Base-by-base conservation (phyloP, 2,113 vertebrate species). In the Chaetops frenatus region DNA sequence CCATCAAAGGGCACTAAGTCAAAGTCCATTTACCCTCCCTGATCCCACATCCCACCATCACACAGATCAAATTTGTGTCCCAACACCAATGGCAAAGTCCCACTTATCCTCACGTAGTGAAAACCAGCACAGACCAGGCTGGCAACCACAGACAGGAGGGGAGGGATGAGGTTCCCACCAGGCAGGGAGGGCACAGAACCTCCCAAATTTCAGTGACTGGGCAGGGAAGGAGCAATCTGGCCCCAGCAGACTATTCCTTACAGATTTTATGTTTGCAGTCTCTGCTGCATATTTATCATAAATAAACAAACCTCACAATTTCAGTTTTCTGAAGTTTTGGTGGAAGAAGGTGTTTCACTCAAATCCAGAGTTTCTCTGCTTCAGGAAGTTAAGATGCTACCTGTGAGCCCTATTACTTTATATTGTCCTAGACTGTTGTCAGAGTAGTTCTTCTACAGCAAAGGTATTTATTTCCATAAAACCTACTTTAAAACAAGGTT, bases 41-140 rank as follows among this genome's bases (percentile, higher is more conserved):
- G 27, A 70, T 36, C 42, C 72, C 60, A 64, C 74, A 25, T 18
- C 36, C 18, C 48, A 6, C 3, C 9, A 24, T 22, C 82, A 9
- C 61, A 15, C 11, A 22, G 48, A 25, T 2, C 10, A 81, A 33
- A 15, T 5, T 3, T 9, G 17, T 4, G 8, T 16, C 54, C 57
- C 27, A 25, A 9, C 44, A n/a, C 27, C 42, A 4, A 3, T 0
- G 4, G 42, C 35, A 38, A 62, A 70, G 21, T 10, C 73, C 7
- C 13, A 15, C 0, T 35, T 13, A 2, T 3, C 38, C 69, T 50
- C 50, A 8, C 1, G 0, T 3, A 0, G 10, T 4, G 50, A 4
- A 1, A 33, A 2, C 15, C 36, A 18, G 25, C 1, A 1, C 33
- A 10, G 53, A 31, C 9, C 22, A 11, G 1, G 2, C 44, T 28